Evolutionary conservation across 1,140 invertebrate species (phyloP).

Genomic region (Leptestheria dahalacensis): DNA sequence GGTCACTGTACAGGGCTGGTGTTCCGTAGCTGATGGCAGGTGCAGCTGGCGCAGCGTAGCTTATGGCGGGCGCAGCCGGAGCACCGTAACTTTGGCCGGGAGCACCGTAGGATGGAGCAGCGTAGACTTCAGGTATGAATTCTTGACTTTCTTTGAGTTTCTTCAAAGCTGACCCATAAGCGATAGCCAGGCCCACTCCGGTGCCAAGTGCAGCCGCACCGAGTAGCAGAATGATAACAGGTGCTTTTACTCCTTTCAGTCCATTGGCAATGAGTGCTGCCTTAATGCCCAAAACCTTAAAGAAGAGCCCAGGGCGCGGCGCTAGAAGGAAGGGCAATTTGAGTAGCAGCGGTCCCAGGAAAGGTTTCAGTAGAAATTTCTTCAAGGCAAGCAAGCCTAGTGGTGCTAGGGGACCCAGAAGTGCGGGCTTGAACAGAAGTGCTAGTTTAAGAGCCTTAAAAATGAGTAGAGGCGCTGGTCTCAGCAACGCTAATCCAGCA

Average conservation of each 20-base stretch:
- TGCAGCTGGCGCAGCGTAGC: too few relatives aligned
- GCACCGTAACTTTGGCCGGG: too few relatives aligned
- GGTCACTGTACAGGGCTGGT: too few relatives aligned
- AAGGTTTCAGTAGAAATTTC: neutral
- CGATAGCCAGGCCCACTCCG: neutral
- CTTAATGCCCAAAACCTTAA: neutral
- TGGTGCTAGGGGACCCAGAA: neutral
- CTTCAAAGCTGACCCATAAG: too few relatives aligned
- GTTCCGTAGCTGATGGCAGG: too few relatives aligned
- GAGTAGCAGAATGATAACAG: neutral
- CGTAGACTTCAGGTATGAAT: too few relatives aligned
- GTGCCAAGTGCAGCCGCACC: neutral
- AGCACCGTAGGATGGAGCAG: too few relatives aligned
- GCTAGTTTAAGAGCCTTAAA: neutral
- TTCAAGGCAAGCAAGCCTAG: neutral
- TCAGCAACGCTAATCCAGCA: neutral
- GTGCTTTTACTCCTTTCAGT: neutral
- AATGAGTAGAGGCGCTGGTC: neutral
- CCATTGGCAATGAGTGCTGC: neutral
- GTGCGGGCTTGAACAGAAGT: neutral
- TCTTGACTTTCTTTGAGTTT: too few relatives aligned
- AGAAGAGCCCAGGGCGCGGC: neutral
- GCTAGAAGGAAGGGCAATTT: neutral
- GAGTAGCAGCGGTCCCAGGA: neutral
- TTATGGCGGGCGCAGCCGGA: too few relatives aligned